Percentiles rank a stretch among this genome's conserved stretches.
phyloP scores from a whole-genome alignment of 1,140 invertebrate species.

The Araneus ventricosus region DNA sequence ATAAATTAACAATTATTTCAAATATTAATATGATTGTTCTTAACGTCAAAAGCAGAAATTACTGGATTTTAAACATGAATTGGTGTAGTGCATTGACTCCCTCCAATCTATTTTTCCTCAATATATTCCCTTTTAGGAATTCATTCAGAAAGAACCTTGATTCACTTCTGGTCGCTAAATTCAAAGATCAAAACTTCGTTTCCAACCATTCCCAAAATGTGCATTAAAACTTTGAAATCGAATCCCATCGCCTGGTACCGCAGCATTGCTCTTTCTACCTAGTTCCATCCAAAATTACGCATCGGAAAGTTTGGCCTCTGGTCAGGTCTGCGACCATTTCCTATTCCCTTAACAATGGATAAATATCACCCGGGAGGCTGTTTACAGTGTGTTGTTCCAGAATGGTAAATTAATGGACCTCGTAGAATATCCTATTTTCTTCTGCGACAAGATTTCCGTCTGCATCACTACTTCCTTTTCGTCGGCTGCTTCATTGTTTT shows the following conservation, averaged over 20 bases:
- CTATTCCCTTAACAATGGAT: neutral
- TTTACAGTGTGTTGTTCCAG: neutral
- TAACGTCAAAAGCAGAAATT: no score
- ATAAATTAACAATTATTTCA: no score
- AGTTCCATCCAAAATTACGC: neutral
- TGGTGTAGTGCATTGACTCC: no score
- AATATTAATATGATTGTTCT: no score
- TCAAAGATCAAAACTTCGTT: no score
- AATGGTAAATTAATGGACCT: conserved; percentile 31
- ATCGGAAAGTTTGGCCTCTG: neutral
- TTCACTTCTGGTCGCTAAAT: no score
- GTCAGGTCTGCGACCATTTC: neutral
- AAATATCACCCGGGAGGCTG: neutral
- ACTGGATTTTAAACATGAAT: no score
- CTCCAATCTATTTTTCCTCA: no score
- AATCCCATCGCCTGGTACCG: neutral
- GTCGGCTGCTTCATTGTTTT: neutral
- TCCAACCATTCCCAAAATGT: neutral
- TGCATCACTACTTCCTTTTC: neutral
- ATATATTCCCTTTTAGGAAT: no score
- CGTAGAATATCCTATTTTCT: conserved; percentile 18
- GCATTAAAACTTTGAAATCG: neutral
- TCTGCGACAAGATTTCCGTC: neutral
- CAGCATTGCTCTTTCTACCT: neutral
- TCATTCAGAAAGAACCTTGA: no score